These are phyloP conservation scores for Hirtodrosophila confusa DNA, from an alignment of 2,888 invertebrate genomes.

Conservation along the genomic window DNA sequence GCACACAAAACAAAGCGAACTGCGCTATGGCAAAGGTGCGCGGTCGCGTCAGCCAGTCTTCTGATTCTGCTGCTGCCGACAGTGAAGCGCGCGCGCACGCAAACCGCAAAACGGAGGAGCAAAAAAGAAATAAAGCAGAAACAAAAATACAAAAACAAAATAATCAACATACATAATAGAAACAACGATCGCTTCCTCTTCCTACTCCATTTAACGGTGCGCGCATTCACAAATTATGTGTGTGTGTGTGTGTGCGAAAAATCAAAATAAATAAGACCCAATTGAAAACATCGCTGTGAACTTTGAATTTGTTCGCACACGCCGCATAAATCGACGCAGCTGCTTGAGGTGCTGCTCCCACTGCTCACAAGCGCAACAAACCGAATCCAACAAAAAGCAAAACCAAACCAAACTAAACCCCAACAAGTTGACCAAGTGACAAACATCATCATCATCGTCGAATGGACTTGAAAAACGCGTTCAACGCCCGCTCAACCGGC, in stretches of 20 bases:
- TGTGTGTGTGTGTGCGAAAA: conserved; percentile 16
- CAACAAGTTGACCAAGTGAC: conserved; percentile 53
- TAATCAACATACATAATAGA: conserved; percentile 41
- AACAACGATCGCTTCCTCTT: conserved; percentile 57
- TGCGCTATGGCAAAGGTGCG: conserved; percentile 76
- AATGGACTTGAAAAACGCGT: conserved; percentile 78
- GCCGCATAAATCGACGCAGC: too few relatives aligned
- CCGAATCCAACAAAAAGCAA: conserved; percentile 14
- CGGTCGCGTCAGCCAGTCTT: conserved; percentile 76
- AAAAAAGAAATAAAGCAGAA: conserved; percentile 29
- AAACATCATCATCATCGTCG: conserved; percentile 44
- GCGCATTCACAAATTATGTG: conserved; percentile 32
- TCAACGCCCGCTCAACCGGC: conserved; percentile 62
- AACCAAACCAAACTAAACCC: conserved; percentile 20
- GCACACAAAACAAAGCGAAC: conserved; percentile 61
- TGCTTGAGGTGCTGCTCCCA: conserved; percentile 1
- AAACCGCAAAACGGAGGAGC: conserved; percentile 39
- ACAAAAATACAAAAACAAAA: conserved; percentile 37
- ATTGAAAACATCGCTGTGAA: conserved; percentile 48
- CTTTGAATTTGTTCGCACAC: conserved; percentile 16
- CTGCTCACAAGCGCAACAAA: conserved; percentile 31
- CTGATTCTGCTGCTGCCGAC: conserved; percentile 74
- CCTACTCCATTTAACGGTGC: conserved; percentile 60
- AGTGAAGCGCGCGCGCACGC: conserved; percentile 69
- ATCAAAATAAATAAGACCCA: conserved; percentile 50